Percentiles rank a stretch among this genome's conserved stretches.
Conservation (phyloP, 2,888 invertebrate species). For the Coecobrya sp. region DNA sequence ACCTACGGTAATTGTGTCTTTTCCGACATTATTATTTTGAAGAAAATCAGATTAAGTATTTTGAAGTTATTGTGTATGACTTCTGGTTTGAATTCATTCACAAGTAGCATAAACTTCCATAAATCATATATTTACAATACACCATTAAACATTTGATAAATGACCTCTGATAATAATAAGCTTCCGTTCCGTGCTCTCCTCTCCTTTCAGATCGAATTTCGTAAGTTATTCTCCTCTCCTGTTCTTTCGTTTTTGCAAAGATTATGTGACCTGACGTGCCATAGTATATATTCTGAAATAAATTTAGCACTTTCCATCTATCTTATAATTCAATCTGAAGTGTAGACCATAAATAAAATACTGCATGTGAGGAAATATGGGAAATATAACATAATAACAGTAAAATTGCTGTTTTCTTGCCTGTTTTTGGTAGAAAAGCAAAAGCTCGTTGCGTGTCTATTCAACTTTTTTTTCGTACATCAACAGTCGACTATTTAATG, state of each 20-base stretch:
- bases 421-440: neutral
- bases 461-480: neutral
- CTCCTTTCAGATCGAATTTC: neutral
- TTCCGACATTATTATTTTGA: neutral
- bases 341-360: neutral
- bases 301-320: neutral
- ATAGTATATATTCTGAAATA: neutral
- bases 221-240: neutral
- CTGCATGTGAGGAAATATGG: neutral
- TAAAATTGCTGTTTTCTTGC: neutral
- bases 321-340: neutral
- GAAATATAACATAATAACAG: neutral
- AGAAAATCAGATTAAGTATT: too few species aligned
- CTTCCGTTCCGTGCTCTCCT: neutral
- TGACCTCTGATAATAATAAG: slow-evolving; percentile 27
- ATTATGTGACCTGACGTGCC: neutral
- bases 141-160: slow-evolving; percentile 23
- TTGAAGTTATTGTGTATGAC: neutral
- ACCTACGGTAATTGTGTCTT: neutral
- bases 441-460: neutral
- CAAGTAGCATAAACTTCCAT: neutral
- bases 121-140: slow-evolving; percentile 39
- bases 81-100: neutral
- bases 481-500: neutral
- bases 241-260: neutral